A percentile compares a stretch with the other conserved stretches of the same genome.
These are phyloP conservation scores for Tiaroga cobitis DNA, from an alignment of 2,797 vertebrate species.

Conservation along the genomic window DNA sequence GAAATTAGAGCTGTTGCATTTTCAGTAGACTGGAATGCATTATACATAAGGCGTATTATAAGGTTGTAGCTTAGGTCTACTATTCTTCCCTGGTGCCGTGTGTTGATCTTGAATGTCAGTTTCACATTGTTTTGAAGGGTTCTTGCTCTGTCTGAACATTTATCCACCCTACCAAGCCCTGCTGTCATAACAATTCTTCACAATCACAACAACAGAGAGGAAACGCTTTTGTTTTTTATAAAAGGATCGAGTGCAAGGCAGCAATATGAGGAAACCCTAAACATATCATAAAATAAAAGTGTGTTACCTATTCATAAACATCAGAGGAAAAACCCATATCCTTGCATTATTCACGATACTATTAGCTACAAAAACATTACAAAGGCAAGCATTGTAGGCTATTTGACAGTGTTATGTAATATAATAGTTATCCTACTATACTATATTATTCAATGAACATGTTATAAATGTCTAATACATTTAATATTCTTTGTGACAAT, in stretches of 20 bases:
- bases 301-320: not conserved
- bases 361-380: not conserved
- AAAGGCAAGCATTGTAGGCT: not conserved
- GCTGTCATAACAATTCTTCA: conserved; percentile 26
- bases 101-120: conserved; percentile 7
- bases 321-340: not conserved
- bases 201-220: not conserved
- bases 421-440: not conserved
- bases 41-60: not conserved
- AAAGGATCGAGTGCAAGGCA: not conserved
- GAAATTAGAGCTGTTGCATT: not conserved
- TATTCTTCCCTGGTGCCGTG: not conserved
- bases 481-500: not conserved
- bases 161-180: conserved; percentile 3
- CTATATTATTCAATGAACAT: not conserved
- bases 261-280: not conserved
- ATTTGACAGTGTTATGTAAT: not conserved
- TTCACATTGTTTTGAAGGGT: not conserved
- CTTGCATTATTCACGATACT: not conserved
- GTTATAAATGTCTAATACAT: not conserved
- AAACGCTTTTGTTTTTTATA: conserved; percentile 10
- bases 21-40: not conserved
- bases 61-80: not conserved
- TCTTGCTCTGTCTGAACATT: conserved; percentile 26
- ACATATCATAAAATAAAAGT: not conserved